Percentiles rank a stretch among this genome's conserved stretches.
These are phyloP conservation scores for Archocentrus centrarchus DNA, from an alignment of 2,113 vertebrate genomes.

Conservation along the genomic window DNA sequence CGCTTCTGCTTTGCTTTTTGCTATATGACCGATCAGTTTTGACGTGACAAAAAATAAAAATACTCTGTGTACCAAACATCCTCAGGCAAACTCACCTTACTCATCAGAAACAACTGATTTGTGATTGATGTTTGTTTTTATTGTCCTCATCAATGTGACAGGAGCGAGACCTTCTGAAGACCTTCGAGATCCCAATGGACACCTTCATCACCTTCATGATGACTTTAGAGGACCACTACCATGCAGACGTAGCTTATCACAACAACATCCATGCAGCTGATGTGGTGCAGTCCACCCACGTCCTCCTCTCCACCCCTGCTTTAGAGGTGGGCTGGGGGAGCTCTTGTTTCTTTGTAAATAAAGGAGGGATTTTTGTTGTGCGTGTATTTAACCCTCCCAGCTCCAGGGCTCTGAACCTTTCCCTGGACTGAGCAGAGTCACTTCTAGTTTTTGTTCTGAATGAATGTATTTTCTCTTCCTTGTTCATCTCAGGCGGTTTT, in stretches of 20 bases:
- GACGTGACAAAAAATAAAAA: no score
- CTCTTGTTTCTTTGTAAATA: background rate
- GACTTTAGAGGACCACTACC: slow-evolving; percentile 94
- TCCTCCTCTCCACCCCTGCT: slow-evolving; percentile 89
- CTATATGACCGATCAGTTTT: no score
- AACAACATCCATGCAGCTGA: slow-evolving; percentile 94
- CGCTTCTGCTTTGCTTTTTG: no score
- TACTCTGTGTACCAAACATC: no score
- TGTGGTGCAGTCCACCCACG: slow-evolving; percentile 92
- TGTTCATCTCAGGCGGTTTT: slow-evolving; percentile 84
- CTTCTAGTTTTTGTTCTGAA: background rate
- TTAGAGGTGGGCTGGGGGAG: slow-evolving; percentile 82
- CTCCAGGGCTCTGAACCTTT: background rate
- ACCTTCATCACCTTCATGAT: slow-evolving; percentile 92
- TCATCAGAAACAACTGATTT: background rate
- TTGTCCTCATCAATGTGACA: slow-evolving; percentile 49
- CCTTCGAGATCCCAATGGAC: slow-evolving; percentile 88
- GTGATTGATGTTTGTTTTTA: background rate
- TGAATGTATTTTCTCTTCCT: background rate
- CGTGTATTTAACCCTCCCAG: background rate
- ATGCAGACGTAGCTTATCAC: slow-evolving; percentile 89
- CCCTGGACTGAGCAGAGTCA: background rate
- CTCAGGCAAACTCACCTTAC: no score
- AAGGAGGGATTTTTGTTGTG: no score
- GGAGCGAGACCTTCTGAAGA: slow-evolving; percentile 93